Evolutionary conservation across 2,888 invertebrate genomes (phyloP).

Genomic region (Tipula lateralis): DNA sequence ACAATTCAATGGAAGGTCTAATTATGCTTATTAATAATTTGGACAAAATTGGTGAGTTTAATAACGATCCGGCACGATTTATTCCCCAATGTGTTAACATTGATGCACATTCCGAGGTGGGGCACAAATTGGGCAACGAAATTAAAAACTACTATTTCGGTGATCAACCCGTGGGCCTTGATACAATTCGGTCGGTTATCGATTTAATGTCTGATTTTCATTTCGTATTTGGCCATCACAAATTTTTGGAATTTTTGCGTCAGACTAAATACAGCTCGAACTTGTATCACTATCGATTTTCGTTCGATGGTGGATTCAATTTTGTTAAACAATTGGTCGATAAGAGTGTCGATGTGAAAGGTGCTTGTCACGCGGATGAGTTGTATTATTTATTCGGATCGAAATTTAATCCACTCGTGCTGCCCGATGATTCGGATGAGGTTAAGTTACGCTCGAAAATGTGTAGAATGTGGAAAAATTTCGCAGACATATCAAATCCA

Average conservation of each 20-base stretch:
- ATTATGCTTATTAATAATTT: slow-evolving; percentile 41
- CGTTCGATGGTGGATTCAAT: slow-evolving; percentile 55
- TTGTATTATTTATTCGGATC: slow-evolving; percentile 53
- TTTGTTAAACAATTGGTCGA: slow-evolving; percentile 51
- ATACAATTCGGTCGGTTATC: slow-evolving; percentile 48
- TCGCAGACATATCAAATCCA: slow-evolving; percentile 52
- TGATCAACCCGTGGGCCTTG: slow-evolving; percentile 43
- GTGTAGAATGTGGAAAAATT: slow-evolving; percentile 59
- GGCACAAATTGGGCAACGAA: slow-evolving; percentile 37
- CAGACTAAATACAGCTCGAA: slow-evolving; percentile 43
- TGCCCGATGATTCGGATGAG: slow-evolving; percentile 38
- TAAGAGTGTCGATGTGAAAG: slow-evolving; percentile 43
- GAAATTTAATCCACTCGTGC: slow-evolving; percentile 14
- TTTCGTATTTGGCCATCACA: slow-evolving; percentile 41
- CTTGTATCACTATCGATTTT: slow-evolving; percentile 56
- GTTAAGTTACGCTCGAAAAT: slow-evolving; percentile 48
- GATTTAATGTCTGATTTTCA: slow-evolving; percentile 52
- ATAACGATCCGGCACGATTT: slow-evolving; percentile 41
- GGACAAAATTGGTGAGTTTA: slow-evolving; percentile 39
- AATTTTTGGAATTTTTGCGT: slow-evolving; percentile 41
- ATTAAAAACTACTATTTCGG: slow-evolving; percentile 50
- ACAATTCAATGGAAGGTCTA: slow-evolving; percentile 55
- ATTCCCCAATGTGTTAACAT: slow-evolving; percentile 43
- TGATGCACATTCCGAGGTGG: slow-evolving; percentile 36
- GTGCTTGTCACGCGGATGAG: slow-evolving; percentile 60